Evolutionary conservation across 2,113 vertebrate species (phyloP).

Genomic region (Cyanoliseus patagonus): DNA sequence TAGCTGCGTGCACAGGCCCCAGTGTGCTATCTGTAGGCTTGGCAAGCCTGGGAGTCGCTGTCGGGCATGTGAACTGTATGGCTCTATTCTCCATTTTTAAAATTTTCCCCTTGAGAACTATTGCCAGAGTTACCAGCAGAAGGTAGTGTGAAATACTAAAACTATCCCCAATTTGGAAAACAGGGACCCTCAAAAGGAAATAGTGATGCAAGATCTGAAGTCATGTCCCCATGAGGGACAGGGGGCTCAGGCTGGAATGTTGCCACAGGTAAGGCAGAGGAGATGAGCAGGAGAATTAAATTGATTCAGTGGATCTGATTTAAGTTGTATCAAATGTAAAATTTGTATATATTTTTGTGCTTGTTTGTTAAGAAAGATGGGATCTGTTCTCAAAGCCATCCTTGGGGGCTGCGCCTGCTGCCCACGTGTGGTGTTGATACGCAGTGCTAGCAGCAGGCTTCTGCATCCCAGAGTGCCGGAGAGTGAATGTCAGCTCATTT

Average conservation of each 20-base stretch:
- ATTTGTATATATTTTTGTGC: not conserved
- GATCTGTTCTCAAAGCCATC: not conserved
- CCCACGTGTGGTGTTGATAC: not conserved
- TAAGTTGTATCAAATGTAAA: not conserved
- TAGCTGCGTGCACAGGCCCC: accelerated
- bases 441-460: not conserved
- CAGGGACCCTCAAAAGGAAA: accelerated
- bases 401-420: not conserved
- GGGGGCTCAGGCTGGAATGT: not conserved
- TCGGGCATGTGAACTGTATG: not conserved
- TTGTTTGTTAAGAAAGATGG: not conserved
- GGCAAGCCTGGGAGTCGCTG: not conserved
- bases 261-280: not conserved
- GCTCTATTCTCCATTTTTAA: not conserved
- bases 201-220: accelerated
- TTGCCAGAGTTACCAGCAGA: not conserved
- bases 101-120: not conserved
- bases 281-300: not conserved
- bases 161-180: not conserved
- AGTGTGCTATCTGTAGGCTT: not conserved
- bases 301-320: not conserved
- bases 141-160: not conserved
- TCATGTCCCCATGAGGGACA: accelerated
- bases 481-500: conserved; percentile 20
- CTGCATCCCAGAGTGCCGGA: not conserved